Evolutionary conservation across 2,113 vertebrate genomes (phyloP).

Genomic region (Lutjanus erythropterus): DNA sequence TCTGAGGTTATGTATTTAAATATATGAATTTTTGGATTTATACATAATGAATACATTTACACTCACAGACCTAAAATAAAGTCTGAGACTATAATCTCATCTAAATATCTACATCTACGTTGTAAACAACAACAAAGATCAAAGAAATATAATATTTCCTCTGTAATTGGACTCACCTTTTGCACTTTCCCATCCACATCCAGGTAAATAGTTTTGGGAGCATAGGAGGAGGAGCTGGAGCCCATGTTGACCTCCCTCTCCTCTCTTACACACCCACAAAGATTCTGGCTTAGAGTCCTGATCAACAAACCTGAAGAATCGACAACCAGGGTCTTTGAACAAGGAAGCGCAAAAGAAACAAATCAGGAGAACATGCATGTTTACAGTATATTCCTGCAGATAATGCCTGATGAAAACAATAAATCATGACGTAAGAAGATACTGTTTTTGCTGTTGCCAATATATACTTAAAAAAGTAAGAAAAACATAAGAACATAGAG

Average conservation of each 20-base stretch:
- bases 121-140: neutral
- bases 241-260: constrained; percentile 81
- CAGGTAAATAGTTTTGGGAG: constrained; percentile 83
- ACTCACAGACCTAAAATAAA: too few species aligned
- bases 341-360: neutral
- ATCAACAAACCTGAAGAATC: neutral
- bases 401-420: neutral
- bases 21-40: too few species aligned
- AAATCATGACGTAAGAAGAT: neutral
- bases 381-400: neutral
- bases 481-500: neutral
- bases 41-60: too few species aligned
- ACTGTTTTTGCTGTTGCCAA: neutral
- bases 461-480: neutral
- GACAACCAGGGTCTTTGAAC: neutral
- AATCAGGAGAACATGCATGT: neutral
- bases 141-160: neutral
- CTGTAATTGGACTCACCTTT: constrained; percentile 74
- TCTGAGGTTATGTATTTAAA: too few species aligned
- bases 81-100: too few species aligned
- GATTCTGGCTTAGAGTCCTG: constrained; percentile 4
- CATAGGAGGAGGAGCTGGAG: constrained; percentile 84
- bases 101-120: too few species aligned
- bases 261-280: constrained; percentile 41
- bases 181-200: constrained; percentile 85